A percentile compares a stretch with the other conserved stretches of the same genome.
Evolutionary conservation across 2,888 invertebrate genomes (phyloP).

Genomic region (Phalangium opilio): DNA sequence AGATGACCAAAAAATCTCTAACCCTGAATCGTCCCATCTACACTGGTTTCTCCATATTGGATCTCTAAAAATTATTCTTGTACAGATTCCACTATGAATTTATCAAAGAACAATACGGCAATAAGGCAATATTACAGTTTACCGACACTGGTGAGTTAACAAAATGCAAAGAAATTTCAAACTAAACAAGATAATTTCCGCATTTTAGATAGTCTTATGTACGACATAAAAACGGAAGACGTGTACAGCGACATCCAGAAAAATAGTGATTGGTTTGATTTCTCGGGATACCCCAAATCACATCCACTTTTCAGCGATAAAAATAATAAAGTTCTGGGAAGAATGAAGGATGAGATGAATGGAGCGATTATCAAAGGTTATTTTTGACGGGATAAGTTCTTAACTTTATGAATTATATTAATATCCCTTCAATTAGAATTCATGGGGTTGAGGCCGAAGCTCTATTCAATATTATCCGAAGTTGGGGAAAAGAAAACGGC

Average conservation of each 20-base stretch:
- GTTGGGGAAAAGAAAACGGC: neutral
- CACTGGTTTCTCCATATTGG: conserved; percentile 20
- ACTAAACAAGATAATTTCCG: conserved; percentile 7
- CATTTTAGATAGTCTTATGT: too few species aligned
- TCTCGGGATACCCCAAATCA: too few species aligned
- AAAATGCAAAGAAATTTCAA: conserved; percentile 12
- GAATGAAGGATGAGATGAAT: conserved; percentile 22
- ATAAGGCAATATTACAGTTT: conserved; percentile 19
- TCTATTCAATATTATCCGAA: neutral
- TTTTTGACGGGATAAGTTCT: too few species aligned
- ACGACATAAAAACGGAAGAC: too few species aligned
- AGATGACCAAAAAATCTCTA: neutral
- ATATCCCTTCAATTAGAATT: conserved; percentile 10
- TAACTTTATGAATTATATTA: too few species aligned
- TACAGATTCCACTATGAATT: conserved; percentile 14
- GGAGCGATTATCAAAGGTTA: conserved; percentile 9
- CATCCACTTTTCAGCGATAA: neutral
- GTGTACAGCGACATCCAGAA: too few species aligned
- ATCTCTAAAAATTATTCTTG: conserved; percentile 23
- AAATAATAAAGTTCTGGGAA: conserved; percentile 20
- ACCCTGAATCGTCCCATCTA: conserved; percentile 19
- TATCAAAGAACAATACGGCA: conserved; percentile 18
- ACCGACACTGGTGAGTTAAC: conserved; percentile 24
- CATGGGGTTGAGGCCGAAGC: conserved; percentile 14
- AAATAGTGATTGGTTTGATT: too few species aligned